Evolutionary conservation across 2,888 invertebrate genomes (phyloP), one percentile per base, ranked within the genome.

Genomic region (Ariolimax columbianus): DNA sequence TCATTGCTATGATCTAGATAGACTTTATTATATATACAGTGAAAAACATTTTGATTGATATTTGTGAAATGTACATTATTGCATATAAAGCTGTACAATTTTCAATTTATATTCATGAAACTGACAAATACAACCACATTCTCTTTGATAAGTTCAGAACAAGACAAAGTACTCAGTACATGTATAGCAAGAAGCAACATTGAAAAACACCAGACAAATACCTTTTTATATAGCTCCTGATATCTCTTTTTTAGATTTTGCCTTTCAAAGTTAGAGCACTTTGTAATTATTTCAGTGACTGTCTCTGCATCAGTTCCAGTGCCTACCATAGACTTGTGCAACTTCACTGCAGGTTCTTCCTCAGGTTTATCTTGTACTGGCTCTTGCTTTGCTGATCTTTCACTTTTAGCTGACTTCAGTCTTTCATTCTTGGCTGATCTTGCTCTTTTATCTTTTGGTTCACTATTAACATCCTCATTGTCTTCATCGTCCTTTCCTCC

Each of bases 281-380:
- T 83, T 33, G 59, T 33, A 43, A 87, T 72, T 30, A 87, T 81
- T 33, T 85, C 91, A 59, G 92, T 89, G 26, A 93, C 89, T 6
- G 90, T 88, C 1, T 89, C 85, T 55, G 92, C 92, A 23, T 89
- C 86, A 23, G 91, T 91, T 11, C 92, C 92, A 23, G 90, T 84
- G 14, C 92, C 92, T 59, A 89, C 87, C 36, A 92, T 89, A 63
- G 92, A 91, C 51, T 91, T 91, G 73, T 91, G 89, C 79, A 93
- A 79, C 81, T 91, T 89, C 84, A 90, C 88, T 30, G 91, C 91
- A 83, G 92, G 91, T 38, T 79, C 79, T 1, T 90, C 90, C 2
- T 36, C 40, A 23, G 43, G 33, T 33, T 77, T 33, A 19, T 77
- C 77, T 33, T 77, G 33, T 59, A 43, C 33, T 66, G 40, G 30